Evolutionary conservation across 2,797 vertebrate species (phyloP).

Genomic region (Liasis olivaceus): DNA sequence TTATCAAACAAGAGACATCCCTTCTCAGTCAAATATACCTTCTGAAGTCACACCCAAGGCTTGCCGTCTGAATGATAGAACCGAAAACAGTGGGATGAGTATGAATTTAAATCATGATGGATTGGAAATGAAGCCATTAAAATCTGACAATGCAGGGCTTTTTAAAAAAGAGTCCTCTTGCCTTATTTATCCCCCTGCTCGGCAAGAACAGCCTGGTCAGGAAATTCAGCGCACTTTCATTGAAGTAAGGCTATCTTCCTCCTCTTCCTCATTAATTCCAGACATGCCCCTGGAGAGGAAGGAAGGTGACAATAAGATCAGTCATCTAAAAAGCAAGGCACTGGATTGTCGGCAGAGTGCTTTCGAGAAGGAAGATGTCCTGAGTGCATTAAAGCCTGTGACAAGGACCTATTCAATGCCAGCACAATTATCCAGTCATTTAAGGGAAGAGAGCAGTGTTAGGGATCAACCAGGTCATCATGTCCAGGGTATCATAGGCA

Average conservation of each 20-base stretch:
- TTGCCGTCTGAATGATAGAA: conserved; percentile 21
- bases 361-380: conserved; percentile 34
- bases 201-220: conserved; percentile 52
- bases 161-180: conserved; percentile 19
- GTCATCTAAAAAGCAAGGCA: conserved; percentile 20
- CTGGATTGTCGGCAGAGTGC: conserved; percentile 15
- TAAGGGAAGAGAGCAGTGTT: conserved; percentile 56
- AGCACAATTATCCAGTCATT: conserved; percentile 69
- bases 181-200: neutral
- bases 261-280: conserved; percentile 56
- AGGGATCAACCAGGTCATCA: conserved; percentile 35
- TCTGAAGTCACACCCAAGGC: conserved; percentile 47
- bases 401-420: conserved; percentile 79
- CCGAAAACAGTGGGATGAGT: conserved; percentile 29
- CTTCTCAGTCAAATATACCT: conserved; percentile 47
- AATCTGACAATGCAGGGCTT: neutral
- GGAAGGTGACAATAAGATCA: conserved; percentile 17
- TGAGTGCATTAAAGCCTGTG: conserved; percentile 66
- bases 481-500: conserved; percentile 17
- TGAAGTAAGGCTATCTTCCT: conserved; percentile 78
- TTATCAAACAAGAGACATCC: conserved; percentile 35
- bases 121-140: conserved; percentile 38
- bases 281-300: conserved; percentile 51
- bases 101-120: conserved; percentile 34
- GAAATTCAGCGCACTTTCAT: conserved; percentile 80